Evolutionary conservation across 2,113 vertebrate species (phyloP).

Genomic region (Cyprinodon variegatus): DNA sequence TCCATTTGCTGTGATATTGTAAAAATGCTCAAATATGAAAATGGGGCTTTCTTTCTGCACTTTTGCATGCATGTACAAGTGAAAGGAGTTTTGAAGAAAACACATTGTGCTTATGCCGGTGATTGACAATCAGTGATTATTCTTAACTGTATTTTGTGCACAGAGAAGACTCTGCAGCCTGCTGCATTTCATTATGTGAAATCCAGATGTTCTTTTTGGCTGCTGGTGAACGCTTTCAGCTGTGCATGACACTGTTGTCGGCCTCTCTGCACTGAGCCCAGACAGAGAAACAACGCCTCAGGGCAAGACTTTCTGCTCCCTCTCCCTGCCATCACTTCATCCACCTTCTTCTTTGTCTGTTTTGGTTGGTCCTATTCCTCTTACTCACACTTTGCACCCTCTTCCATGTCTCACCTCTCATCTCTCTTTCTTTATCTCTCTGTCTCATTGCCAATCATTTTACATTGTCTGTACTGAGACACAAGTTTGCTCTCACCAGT

Average conservation of each 20-base stretch:
- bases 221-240: conserved; percentile 70
- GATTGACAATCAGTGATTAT: conserved; percentile 24
- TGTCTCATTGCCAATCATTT: conserved; percentile 40
- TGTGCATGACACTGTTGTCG: conserved; percentile 74
- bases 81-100: conserved; percentile 4
- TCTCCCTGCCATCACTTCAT: conserved; percentile 37
- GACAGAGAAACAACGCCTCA: conserved; percentile 65
- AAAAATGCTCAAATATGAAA: conserved; percentile 11
- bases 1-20: not conserved
- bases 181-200: conserved; percentile 71
- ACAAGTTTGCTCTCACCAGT: conserved; percentile 55
- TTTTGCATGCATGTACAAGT: conserved; percentile 1
- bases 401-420: conserved; percentile 23
- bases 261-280: conserved; percentile 49
- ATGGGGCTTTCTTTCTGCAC: not conserved
- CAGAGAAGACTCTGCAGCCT: conserved; percentile 58
- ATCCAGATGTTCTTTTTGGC: conserved; percentile 76
- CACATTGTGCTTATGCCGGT: conserved; percentile 14
- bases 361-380: conserved; percentile 21
- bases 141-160: conserved; percentile 49
- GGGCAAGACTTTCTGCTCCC: conserved; percentile 52
- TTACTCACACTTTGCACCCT: conserved; percentile 40
- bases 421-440: conserved; percentile 8
- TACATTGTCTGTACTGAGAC: conserved; percentile 39
- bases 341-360: conserved; percentile 56